Conservation (phyloP, 2,888 invertebrate genomes). For the Beris morrisii region DNA sequence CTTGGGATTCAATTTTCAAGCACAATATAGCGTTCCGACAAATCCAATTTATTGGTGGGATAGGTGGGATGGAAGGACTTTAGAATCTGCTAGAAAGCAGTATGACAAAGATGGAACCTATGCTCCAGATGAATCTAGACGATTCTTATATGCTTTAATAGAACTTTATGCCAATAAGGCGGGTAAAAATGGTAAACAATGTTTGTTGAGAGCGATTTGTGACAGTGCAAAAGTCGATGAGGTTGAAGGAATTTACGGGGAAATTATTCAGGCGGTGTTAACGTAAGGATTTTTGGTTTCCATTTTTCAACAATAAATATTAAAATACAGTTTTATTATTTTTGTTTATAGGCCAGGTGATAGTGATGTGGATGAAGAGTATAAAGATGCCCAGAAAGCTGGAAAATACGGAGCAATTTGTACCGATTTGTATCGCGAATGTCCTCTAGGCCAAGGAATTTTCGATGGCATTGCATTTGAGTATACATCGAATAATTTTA, state of each 20-base stretch:
- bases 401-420: constrained; percentile 69
- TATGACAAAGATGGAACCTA: constrained; percentile 31
- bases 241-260: constrained; percentile 26
- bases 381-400: constrained; percentile 64
- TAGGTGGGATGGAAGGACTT: constrained; percentile 39
- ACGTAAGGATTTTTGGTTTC: not conserved
- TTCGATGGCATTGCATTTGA: constrained; percentile 72
- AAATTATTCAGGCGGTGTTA: constrained; percentile 30
- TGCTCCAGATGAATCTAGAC: constrained; percentile 31
- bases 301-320: not conserved
- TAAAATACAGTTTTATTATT: not conserved
- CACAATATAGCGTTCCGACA: constrained; percentile 47
- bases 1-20: constrained; percentile 45
- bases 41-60: constrained; percentile 49
- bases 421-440: constrained; percentile 62
- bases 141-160: constrained; percentile 28
- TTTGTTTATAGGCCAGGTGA: constrained; percentile 46
- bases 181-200: constrained; percentile 34
- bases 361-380: constrained; percentile 58
- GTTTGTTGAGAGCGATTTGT: constrained; percentile 34
- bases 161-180: constrained; percentile 30
- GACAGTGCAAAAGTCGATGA: constrained; percentile 32
- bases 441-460: constrained; percentile 63
- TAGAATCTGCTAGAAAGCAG: constrained; percentile 14
- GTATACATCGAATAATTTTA: constrained; percentile 81